These are phyloP conservation scores for Micoletzkya japonica DNA, from an alignment of 2,888 invertebrate species.

Conservation along the genomic window DNA sequence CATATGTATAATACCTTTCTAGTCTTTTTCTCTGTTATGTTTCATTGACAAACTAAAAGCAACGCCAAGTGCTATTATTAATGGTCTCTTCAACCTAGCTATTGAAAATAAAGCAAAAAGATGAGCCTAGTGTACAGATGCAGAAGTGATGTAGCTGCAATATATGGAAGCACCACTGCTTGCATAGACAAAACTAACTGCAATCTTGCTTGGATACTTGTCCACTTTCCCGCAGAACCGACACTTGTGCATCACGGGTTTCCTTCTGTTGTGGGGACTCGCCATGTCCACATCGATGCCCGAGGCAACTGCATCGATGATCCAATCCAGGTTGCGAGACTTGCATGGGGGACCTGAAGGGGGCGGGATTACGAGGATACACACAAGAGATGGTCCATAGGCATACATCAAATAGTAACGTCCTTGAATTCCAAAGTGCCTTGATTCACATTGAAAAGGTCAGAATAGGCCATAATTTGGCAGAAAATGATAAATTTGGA, in stretches of 20 bases:
- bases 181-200: constrained; percentile 31
- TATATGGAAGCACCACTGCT: neutral
- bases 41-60: too few relatives aligned
- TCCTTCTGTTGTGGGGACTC: constrained; percentile 48
- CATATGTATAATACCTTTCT: too few relatives aligned
- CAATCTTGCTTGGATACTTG: constrained; percentile 56
- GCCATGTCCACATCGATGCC: constrained; percentile 46
- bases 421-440: too few relatives aligned
- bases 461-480: too few relatives aligned
- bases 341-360: neutral
- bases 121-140: neutral
- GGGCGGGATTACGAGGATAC: neutral
- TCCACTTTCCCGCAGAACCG: constrained; percentile 48
- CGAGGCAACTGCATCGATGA: constrained; percentile 53
- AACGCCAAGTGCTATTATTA: too few relatives aligned
- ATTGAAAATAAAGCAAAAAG: neutral
- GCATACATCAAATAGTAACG: too few relatives aligned
- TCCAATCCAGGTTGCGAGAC: constrained; percentile 53
- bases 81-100: neutral
- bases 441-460: too few relatives aligned
- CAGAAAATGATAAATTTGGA: too few relatives aligned
- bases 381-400: too few relatives aligned
- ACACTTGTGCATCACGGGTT: constrained; percentile 50
- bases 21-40: too few relatives aligned
- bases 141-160: neutral